phyloP scores from a whole-genome alignment of 2,113 vertebrate genomes.

The Syrmaticus mikado region DNA sequence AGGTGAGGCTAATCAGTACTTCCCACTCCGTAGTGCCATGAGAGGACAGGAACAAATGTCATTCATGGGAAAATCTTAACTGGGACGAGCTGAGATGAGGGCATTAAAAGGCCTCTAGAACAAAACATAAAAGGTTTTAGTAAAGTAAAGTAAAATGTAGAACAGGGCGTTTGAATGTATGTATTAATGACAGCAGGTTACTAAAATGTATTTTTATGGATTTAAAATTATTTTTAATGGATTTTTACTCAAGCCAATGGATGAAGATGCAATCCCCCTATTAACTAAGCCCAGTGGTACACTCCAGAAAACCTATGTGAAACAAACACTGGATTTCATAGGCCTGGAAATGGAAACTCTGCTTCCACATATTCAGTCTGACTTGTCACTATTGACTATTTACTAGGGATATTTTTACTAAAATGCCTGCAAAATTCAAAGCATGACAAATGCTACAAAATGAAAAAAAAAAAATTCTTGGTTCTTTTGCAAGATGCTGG shows the following conservation, averaged over 20 bases:
- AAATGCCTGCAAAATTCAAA: not conserved
- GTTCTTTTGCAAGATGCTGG: not conserved
- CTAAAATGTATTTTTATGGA: not conserved
- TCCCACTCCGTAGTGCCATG: fast-evolving
- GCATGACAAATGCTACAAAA: not conserved
- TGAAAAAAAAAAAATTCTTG: not conserved
- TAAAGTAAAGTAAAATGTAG: not conserved
- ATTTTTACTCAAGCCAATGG: not conserved
- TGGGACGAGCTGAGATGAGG: not conserved
- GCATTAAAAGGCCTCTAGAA: not conserved
- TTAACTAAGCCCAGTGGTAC: not conserved
- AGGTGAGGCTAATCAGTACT: not conserved
- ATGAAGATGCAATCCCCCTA: not conserved
- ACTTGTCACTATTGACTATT: not conserved
- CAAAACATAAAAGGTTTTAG: not conserved
- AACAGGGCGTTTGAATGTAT: fast-evolving
- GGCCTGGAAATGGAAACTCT: not conserved
- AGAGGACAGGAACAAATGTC: not conserved
- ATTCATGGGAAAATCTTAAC: not conserved
- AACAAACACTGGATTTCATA: not conserved
- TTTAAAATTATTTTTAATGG: not conserved
- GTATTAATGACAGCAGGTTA: not conserved
- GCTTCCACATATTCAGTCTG: not conserved
- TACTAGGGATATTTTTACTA: not conserved
- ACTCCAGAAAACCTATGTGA: not conserved